Evolutionary conservation across 2,888 invertebrate species (phyloP), one percentile per base, ranked within the genome.

Genomic region (Rhimphoctona megacephalus): DNA sequence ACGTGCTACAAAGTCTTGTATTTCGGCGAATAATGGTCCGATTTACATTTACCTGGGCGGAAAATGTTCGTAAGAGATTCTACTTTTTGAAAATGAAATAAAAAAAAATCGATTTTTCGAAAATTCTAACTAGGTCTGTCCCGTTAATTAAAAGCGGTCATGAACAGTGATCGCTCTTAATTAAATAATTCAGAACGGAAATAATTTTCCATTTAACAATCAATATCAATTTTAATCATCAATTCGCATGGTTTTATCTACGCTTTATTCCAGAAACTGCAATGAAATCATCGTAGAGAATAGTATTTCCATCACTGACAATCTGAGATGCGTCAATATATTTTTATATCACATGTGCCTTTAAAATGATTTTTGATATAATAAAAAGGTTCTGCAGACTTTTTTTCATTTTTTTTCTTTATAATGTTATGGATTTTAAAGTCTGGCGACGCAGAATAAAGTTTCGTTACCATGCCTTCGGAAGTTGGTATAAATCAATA

Each of bases 401-500:
- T 67, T n/a, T 4, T n/a, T 67, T 39, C 5, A 39, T 67, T 67
- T 67, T 66, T 66, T 19, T 70, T 70, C 70, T 70, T 70, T 70
- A 43, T 22, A 46, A 77, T 64, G n/a, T 77, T 54, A 30, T 43
- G 22, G 6, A 77, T 46, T 67, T 77, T 25, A n/a, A 19, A 46
- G 39, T 70, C 67, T 49, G 25, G 43, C 17, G 70, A 67, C 67
- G 70, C 61, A 77, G 61, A 66, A 49, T 74, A 57, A 25, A 67
- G 33, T 49, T 83, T 83, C 30, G 83, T 83, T 46, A 69, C 49
- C 67, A 84, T 80, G 54, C 76, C 84, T 54, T 80, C 74, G 5
- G 74, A 66, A 54, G 66, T 79, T 54, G 84, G 80, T 74, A 84
- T 80, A 76, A 80, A 84, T 57, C 85, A 81, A 69, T 85, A 81